Evolutionary conservation across 2,888 invertebrate species (phyloP), one percentile per base, ranked within the genome.

Genomic region (Polydrusus cervinus): DNA sequence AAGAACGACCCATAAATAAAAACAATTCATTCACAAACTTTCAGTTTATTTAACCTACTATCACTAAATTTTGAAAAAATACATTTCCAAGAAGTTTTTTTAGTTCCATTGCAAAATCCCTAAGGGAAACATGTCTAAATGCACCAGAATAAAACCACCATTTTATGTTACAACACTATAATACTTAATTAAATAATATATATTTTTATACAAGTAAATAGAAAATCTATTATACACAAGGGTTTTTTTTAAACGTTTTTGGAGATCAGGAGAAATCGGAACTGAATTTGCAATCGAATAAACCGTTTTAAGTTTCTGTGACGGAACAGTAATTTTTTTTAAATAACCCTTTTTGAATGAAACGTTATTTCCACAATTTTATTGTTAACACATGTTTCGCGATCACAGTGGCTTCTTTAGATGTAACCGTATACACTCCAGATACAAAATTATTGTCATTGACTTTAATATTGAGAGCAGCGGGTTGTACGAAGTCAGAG

Each of bases 161-260:
- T 18, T 49, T 51, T 67, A 53, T 20, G 18, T 38, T 55, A 67
- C 11, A 38, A 51, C 10, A 40, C 10, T 38, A 18, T 38, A 40
- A 53, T 20, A 55, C 55, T 55, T 38, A 51, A 16, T 49, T 49
- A 47, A n/a, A 47, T 14, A 34, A 45, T 30, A 20, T 53, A 51
- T 67, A 53, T 38, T 38, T 51, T 53, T 67, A 67, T 53, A 67
- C 40, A 43, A n/a, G 13, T 47, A 47, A 67, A 40, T 67, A 67
- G 55, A 67, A 67, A 67, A 67, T 67, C 66, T 66, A 60, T 38
- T 60, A 60, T 60, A 60, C 57, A 60, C 57, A 18, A 60, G 16
- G 7, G 34, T 8, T n/a, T 14, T 38, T 38, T 16, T 5, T 40
- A 60, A 60, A 18, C 55, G 16, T 38, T 60, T 67, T 67, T n/a